These are phyloP conservation scores for Drosophila equinoxialis DNA, from an alignment of 1,140 invertebrate species.

Conservation along the genomic window DNA sequence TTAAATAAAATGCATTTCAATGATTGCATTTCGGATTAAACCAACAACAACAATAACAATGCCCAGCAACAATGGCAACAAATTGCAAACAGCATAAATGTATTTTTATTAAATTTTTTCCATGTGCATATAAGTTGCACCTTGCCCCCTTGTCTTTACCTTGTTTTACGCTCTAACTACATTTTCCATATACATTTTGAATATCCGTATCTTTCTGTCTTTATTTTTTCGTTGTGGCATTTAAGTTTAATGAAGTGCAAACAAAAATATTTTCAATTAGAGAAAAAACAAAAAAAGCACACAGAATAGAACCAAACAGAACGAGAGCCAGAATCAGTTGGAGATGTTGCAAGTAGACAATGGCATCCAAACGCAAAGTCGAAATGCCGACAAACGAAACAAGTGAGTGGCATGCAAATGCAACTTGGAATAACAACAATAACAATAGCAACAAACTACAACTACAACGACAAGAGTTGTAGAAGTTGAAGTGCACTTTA, in stretches of 20 bases:
- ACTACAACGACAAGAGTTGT: neutral
- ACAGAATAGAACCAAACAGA: slow-evolving; percentile 23
- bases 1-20: slow-evolving; percentile 80
- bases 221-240: slow-evolving; percentile 37
- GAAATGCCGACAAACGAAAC: slow-evolving; percentile 47
- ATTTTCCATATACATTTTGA: too few relatives aligned
- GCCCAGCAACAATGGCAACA: slow-evolving; percentile 30
- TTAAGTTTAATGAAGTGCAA: slow-evolving; percentile 77
- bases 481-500: slow-evolving; percentile 58
- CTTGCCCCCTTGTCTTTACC: too few relatives aligned
- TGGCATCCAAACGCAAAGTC: slow-evolving; percentile 51
- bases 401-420: slow-evolving; percentile 77
- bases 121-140: neutral
- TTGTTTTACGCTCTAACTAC: too few relatives aligned
- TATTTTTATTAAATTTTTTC: slow-evolving; percentile 51
- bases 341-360: slow-evolving; percentile 29
- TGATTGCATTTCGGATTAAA: slow-evolving; percentile 79
- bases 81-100: slow-evolving; percentile 36
- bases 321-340: slow-evolving; percentile 16
- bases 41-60: slow-evolving; percentile 41
- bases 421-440: slow-evolving; percentile 40
- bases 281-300: slow-evolving; percentile 32
- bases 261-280: slow-evolving; percentile 78
- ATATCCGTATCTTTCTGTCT: slow-evolving; percentile 25
- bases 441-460: neutral